Conservation (phyloP, 1,140 invertebrate genomes). For the Drosophila grimshawi region DNA sequence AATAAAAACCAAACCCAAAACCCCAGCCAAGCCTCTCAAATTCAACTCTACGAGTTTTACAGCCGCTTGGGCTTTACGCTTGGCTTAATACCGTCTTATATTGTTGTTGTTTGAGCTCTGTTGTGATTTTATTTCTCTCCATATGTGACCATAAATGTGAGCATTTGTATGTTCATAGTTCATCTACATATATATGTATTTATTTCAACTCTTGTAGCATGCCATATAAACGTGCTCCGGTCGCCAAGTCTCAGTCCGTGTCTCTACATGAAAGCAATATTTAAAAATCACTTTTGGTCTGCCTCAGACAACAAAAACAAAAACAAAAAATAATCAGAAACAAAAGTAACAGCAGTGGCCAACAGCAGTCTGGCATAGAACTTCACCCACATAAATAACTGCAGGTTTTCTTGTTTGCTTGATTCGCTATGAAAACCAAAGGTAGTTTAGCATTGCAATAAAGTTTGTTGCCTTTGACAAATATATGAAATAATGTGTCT, state of each 20-base stretch:
- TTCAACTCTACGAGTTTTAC: conserved; percentile 22
- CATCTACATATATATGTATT: neutral
- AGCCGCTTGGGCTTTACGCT: neutral
- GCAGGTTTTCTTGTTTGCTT: conserved; percentile 15
- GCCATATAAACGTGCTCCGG: conserved; percentile 7
- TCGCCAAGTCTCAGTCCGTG: neutral
- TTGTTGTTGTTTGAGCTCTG: conserved; percentile 4
- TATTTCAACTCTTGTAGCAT: conserved; percentile 23
- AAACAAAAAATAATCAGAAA: conserved; percentile 38
- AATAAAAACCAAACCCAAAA: conserved; percentile 33
- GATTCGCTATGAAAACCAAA: conserved; percentile 7
- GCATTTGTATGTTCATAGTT: conserved; percentile 19
- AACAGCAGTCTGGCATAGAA: conserved; percentile 50
- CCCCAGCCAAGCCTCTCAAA: conserved; percentile 53
- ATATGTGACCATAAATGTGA: conserved; percentile 29
- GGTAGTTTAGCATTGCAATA: conserved; percentile 11
- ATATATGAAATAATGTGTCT: neutral
- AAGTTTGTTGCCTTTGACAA: conserved; percentile 24
- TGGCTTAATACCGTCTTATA: conserved; percentile 5
- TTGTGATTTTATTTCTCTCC: conserved; percentile 26
- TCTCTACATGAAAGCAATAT: conserved; percentile 13
- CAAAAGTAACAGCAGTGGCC: neutral
- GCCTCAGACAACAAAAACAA: conserved; percentile 40
- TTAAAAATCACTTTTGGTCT: conserved; percentile 60
- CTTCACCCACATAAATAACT: conserved; percentile 74